Evolutionary conservation across 2,888 invertebrate species (phyloP), one percentile per base, ranked within the genome.

Genomic region (Acholoe squamosa): DNA sequence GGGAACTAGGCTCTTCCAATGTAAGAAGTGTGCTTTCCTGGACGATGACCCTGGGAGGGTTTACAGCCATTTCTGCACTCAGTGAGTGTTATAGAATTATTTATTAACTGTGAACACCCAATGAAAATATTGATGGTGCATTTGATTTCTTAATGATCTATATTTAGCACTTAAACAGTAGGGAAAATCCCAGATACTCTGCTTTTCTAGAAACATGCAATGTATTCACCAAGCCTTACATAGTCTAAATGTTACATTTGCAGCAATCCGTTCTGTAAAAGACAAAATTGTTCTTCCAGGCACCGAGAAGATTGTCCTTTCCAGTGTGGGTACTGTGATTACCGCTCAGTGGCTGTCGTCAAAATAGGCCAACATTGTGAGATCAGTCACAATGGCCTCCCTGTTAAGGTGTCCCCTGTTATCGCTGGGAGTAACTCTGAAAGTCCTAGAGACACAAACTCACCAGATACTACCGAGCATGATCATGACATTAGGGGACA

Each of bases 1-100:
- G 5, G 80, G 89, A 43, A 89, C 25, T 77, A 90, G 91, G 43
- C 84, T 91, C 54, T 92, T 90, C 89, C 90, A 91, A 90, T 92
- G 92, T 88, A 91, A 89, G 14, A 91, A 91, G n/a, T 92, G 92
- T 67, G 33, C 89, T 25, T 92, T 92, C 89, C 71, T 91, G 25
- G 91, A 92, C 67, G 86, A 90, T 51, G 90, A 89, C 61, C 89
- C 91, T 12, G 89, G 90, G 10, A 89, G 90, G 56, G 92, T 92
- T 5, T 89, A 90, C 22, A 90, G 91, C 19, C 92, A 92, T 84
- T 92, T 86, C 76, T 31, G 25, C 5, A 76, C 14, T 25, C 16
- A 31, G 76, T 76, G 16, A 76, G 76, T 76, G 19, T 12, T n/a
- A 14, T 61, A 61, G 54, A 19, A 54, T 54, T 19, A 10, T 54